A percentile compares a stretch with the other conserved stretches of the same genome.
Evolutionary conservation across 2,113 vertebrate species (phyloP).

Genomic region (Onychostoma macrolepis): DNA sequence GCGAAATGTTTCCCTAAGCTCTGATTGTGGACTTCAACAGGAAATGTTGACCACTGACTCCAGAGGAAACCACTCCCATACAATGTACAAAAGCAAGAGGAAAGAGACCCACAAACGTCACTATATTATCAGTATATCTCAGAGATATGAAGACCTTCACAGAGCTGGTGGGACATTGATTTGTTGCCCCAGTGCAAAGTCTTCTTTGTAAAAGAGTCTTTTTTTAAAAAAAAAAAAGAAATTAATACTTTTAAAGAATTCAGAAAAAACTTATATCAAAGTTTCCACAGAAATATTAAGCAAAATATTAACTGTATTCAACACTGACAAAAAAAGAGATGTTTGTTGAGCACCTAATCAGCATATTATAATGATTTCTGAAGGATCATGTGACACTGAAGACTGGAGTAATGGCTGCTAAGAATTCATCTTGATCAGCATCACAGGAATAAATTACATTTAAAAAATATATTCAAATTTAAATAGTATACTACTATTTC

Average conservation of each 20-base stretch:
- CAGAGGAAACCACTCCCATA: slow-evolving; percentile 58
- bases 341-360: neutral
- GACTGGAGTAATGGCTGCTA: neutral
- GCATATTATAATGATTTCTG: neutral
- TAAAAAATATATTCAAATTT: neutral
- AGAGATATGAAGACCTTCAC: slow-evolving; percentile 18
- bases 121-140: slow-evolving; percentile 35
- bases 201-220: neutral
- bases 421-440: neutral
- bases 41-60: slow-evolving; percentile 51
- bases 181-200: neutral
- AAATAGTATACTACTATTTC: no score
- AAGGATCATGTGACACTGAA: neutral
- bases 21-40: slow-evolving; percentile 42
- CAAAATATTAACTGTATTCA: neutral
- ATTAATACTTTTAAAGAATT: neutral
- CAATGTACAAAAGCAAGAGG: slow-evolving; percentile 44
- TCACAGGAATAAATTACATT: no score
- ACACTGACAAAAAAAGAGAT: neutral
- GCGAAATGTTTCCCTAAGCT: neutral
- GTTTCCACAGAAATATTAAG: neutral
- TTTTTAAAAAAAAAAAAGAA: neutral
- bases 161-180: neutral
- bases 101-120: slow-evolving; percentile 37
- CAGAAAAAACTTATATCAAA: neutral